A percentile compares a stretch with the other conserved stretches of the same genome.
Conservation (phyloP, 2,888 invertebrate genomes). For the Psylliodes chrysocephalus region DNA sequence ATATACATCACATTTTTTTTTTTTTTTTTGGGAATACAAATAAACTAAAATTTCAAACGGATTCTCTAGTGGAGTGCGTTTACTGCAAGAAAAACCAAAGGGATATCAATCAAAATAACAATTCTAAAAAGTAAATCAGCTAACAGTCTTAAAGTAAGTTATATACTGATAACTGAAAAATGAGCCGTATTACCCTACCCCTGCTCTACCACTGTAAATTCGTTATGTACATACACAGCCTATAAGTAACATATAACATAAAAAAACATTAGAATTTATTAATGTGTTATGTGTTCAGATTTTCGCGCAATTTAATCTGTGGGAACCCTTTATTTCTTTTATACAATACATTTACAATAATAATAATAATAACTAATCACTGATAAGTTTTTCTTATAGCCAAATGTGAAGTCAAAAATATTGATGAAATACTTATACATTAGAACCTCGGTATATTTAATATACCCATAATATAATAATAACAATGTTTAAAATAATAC, state of each 20-base stretch:
- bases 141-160: slow-evolving; percentile 64
- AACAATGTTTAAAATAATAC: slow-evolving; percentile 28
- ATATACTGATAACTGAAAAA: slow-evolving; percentile 62
- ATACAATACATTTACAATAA: slow-evolving; percentile 15
- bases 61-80: slow-evolving; percentile 32
- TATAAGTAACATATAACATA: slow-evolving; percentile 59
- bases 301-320: slow-evolving; percentile 30
- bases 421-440: slow-evolving; percentile 6
- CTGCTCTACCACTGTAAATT: slow-evolving; percentile 58
- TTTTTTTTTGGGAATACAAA: background rate
- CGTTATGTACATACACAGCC: slow-evolving; percentile 64
- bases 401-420: slow-evolving; percentile 11
- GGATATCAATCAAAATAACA: slow-evolving; percentile 55
- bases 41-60: background rate
- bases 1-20: background rate
- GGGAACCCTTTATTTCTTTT: slow-evolving; percentile 14
- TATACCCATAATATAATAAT: slow-evolving; percentile 12
- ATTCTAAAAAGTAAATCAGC: slow-evolving; percentile 57
- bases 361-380: slow-evolving; percentile 16
- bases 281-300: slow-evolving; percentile 30
- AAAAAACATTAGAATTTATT: slow-evolving; percentile 32
- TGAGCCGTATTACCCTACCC: slow-evolving; percentile 56
- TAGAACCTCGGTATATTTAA: slow-evolving; percentile 1
- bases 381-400: slow-evolving; percentile 7
- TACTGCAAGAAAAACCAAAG: slow-evolving; percentile 35